These are phyloP conservation scores for Chlorops oryzae DNA, from an alignment of 1,140 invertebrate species.

Conservation along the genomic window DNA sequence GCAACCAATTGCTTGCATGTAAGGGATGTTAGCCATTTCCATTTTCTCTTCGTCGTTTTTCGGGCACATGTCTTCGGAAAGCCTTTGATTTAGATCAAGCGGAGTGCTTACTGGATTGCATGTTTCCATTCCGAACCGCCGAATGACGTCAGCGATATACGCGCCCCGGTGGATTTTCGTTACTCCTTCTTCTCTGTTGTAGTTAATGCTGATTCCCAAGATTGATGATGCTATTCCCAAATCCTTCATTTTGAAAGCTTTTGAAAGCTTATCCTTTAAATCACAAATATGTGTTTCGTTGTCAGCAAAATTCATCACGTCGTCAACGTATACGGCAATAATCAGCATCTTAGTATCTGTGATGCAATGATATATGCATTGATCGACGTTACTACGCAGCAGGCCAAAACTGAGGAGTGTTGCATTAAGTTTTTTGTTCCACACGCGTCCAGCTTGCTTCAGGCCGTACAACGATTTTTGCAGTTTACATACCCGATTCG, in stretches of 20 bases:
- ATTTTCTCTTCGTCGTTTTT: constrained; percentile 10
- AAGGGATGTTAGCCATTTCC: constrained; percentile 20
- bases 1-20: constrained; percentile 24
- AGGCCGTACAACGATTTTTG: constrained; percentile 28
- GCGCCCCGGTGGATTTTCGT: neutral
- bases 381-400: constrained; percentile 14
- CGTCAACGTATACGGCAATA: constrained; percentile 14
- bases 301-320: constrained; percentile 3
- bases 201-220: constrained; percentile 9
- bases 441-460: constrained; percentile 27
- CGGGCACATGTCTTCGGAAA: no score
- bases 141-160: neutral
- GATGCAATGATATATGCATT: constrained; percentile 16
- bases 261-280: constrained; percentile 3
- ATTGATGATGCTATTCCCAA: constrained; percentile 2
- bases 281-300: neutral
- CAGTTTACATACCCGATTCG: constrained; percentile 16
- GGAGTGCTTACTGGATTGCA: constrained; percentile 9
- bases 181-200: neutral
- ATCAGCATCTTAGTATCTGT: neutral
- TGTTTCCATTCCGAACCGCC: constrained; percentile 4
- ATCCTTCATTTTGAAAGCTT: constrained; percentile 11
- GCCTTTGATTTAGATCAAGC: neutral
- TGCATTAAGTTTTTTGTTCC: constrained; percentile 31
- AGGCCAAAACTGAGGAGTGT: constrained; percentile 16